These are phyloP conservation scores for Delia radicum DNA, from an alignment of 1,140 invertebrate species.

Conservation along the genomic window DNA sequence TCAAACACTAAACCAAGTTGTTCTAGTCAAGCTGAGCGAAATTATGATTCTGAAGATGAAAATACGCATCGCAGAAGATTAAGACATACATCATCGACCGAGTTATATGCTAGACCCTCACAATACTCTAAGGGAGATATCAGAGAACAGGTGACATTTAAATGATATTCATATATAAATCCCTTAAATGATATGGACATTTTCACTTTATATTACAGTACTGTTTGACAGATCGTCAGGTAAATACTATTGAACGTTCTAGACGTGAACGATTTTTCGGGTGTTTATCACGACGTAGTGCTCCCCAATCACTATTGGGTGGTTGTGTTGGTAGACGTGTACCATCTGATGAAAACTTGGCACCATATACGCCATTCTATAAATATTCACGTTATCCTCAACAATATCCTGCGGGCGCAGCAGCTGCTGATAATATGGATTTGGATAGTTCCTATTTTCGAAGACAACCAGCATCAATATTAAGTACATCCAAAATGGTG, in stretches of 20 bases:
- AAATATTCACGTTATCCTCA: slow-evolving; percentile 62
- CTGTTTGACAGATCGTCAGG: slow-evolving; percentile 86
- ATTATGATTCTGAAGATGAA: slow-evolving; percentile 73
- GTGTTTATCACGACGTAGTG: slow-evolving; percentile 67
- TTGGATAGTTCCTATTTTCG: slow-evolving; percentile 76
- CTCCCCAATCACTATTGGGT: slow-evolving; percentile 69
- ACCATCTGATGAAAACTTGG: slow-evolving; percentile 82
- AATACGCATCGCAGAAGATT: slow-evolving; percentile 63
- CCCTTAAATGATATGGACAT: too few species aligned
- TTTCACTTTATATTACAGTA: slow-evolving; percentile 67
- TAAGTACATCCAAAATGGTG: slow-evolving; percentile 41
- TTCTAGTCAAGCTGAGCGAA: slow-evolving; percentile 64
- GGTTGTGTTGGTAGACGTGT: slow-evolving; percentile 80
- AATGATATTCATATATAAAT: neutral
- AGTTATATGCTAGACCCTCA: slow-evolving; percentile 61
- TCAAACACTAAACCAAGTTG: slow-evolving; percentile 60
- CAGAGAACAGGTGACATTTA: slow-evolving; percentile 60
- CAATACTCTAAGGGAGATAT: slow-evolving; percentile 89
- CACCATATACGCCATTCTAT: slow-evolving; percentile 71
- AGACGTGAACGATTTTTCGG: slow-evolving; percentile 75
- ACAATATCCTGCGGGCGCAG: neutral
- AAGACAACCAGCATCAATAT: slow-evolving; percentile 71
- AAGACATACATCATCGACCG: slow-evolving; percentile 59
- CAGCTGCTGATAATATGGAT: slow-evolving; percentile 51
- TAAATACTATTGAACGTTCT: slow-evolving; percentile 79